Base-by-base conservation (phyloP, 30 jellyfish, hydroid and myxozoan genomes). In the Cassiopea andromeda region DNA sequence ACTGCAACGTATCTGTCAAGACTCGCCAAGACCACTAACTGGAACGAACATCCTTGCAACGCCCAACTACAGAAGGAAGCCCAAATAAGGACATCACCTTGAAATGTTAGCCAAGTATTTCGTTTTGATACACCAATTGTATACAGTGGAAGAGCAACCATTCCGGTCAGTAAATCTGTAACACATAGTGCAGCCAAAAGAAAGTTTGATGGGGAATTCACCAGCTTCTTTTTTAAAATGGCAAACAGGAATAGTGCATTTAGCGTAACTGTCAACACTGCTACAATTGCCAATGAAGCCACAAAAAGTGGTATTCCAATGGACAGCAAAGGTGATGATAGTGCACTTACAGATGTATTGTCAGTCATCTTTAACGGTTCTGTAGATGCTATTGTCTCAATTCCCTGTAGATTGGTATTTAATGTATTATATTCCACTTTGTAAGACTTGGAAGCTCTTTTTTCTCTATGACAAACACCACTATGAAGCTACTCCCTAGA, bases 1-100 rank as follows among this genome's bases (percentile, higher is more conserved):
- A 82, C 50, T 1, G 90, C 82, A 44, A 48, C 17, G 46, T 82
- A 82, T 48, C 90, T 68, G 80, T 82, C 90, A 14, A 66, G 14
- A 79, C 90, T 82, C 46, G 67, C 75, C 2, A 82, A 7, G 7
- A 27, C 90, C n/a, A 82, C 27, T 27, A 48, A 66, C 82, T 50
- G 82, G 47, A 68, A 82, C 0, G 90, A 82, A 71, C 66, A 60
- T 18, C 90, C 90, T 54, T 54, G 64, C 10, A 54, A 54, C 12
- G 12, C 12, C 7, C 12, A 54, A 54, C 12, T 54, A 54, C 7
- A 54, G 12, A 54, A 6, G 7, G 64, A 54, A 54, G 10, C 64
- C 64, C 64, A 54, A 54, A 54, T 10, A 6, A 54, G 12, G 12
- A 54, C 12, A 10, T 54, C 7, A 54, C 64, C 64, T 54, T 54